These are phyloP conservation scores for Antennarius striatus DNA, from an alignment of 2,113 vertebrate genomes.

Conservation along the genomic window DNA sequence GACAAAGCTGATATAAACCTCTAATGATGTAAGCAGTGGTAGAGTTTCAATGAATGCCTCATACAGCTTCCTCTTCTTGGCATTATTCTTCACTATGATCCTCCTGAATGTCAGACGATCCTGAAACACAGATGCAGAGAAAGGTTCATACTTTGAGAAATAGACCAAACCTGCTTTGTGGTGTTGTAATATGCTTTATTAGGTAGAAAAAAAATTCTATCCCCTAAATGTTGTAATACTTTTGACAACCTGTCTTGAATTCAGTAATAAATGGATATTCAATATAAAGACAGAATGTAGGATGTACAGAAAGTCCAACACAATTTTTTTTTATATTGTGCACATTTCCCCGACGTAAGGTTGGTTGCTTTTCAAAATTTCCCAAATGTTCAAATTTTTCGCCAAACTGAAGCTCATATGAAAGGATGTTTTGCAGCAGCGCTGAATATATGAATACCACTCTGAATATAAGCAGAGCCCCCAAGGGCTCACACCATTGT, in stretches of 20 bases:
- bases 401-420: conserved; percentile 11
- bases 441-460: not conserved
- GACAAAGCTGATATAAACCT: conserved; percentile 79
- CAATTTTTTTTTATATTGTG: not conserved
- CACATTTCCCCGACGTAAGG: too few relatives aligned
- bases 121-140: conserved; percentile 49
- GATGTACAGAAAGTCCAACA: not conserved
- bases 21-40: conserved; percentile 96
- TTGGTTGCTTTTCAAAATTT: too few relatives aligned
- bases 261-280: not conserved
- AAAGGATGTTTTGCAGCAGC: conserved; percentile 13
- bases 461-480: too few relatives aligned
- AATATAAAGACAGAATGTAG: not conserved
- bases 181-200: not conserved
- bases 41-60: conserved; percentile 97
- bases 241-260: not conserved
- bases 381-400: not conserved
- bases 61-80: conserved; percentile 97
- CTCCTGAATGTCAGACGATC: conserved; percentile 85
- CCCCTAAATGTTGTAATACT: not conserved
- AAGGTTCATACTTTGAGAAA: not conserved
- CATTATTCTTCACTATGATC: conserved; percentile 99
- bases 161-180: not conserved
- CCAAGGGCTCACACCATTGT: too few relatives aligned
- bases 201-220: not conserved